Percentiles rank a stretch among this genome's conserved stretches.
Evolutionary conservation across 2,888 invertebrate genomes (phyloP).

Genomic region (Laspeyria flexula): DNA sequence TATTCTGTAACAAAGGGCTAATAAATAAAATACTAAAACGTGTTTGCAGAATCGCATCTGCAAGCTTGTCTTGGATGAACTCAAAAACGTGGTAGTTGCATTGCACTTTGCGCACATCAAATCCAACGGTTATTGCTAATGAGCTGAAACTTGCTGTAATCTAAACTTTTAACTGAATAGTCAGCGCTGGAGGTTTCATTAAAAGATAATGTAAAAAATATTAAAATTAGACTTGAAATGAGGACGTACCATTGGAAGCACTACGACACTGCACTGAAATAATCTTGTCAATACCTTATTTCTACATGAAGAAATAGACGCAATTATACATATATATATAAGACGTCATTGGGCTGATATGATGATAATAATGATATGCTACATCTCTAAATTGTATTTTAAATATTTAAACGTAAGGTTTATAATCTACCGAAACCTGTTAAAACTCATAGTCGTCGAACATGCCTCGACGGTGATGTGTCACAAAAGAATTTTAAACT

Average conservation of each 20-base stretch:
- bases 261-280: no score
- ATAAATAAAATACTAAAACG: background rate
- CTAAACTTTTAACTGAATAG: constrained; percentile 18
- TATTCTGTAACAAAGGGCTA: no score
- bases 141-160: constrained; percentile 10
- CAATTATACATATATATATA: no score
- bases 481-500: constrained; percentile 38
- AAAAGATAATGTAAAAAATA: background rate
- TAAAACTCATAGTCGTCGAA: constrained; percentile 20
- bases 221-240: background rate
- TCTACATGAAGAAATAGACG: no score
- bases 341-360: no score
- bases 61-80: background rate
- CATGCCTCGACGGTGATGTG: constrained; percentile 23
- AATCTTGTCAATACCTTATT: no score
- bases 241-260: no score
- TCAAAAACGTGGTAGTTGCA: background rate
- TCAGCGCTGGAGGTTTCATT: background rate
- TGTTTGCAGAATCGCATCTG: background rate
- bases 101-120: constrained; percentile 7
- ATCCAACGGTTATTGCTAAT: constrained; percentile 20
- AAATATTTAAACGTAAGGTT: constrained; percentile 24
- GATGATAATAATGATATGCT: no score
- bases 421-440: no score
- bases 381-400: no score